These are phyloP conservation scores for Heterocephalus glaber DNA, from an alignment of 2,113 vertebrate species.

Conservation along the genomic window DNA sequence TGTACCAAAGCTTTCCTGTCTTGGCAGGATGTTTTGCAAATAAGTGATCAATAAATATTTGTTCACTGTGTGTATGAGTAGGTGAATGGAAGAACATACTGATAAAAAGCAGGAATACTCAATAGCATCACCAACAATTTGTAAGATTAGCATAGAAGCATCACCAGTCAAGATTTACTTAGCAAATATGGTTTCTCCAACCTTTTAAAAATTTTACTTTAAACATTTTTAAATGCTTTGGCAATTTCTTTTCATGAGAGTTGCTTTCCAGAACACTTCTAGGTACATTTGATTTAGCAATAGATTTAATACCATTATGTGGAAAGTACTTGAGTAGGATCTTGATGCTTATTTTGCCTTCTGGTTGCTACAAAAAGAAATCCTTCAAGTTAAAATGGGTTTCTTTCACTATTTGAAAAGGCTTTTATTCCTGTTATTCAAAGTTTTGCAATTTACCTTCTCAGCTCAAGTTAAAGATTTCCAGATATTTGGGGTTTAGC, in stretches of 20 bases:
- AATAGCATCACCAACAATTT: neutral
- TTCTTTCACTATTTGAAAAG: conserved; percentile 15
- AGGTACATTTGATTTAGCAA: neutral
- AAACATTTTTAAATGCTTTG: neutral
- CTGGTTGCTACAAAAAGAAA: conserved; percentile 42
- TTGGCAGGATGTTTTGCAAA: neutral
- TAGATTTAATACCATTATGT: neutral
- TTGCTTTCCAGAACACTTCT: neutral
- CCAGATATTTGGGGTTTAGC: neutral
- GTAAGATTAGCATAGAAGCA: neutral
- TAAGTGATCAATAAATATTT: neutral
- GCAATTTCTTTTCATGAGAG: neutral
- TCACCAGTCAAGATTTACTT: neutral
- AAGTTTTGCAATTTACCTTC: conserved; percentile 6
- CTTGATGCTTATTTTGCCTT: conserved; percentile 37
- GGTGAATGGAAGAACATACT: neutral
- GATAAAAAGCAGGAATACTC: neutral
- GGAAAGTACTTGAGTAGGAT: neutral
- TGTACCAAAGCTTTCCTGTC: neutral
- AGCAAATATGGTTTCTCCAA: neutral
- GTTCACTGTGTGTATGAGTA: neutral
- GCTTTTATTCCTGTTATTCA: conserved; percentile 17
- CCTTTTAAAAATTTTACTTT: conserved; percentile 17
- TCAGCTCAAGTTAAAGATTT: conserved; percentile 2
- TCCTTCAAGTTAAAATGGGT: conserved; percentile 47